Evolutionary conservation across 2,888 invertebrate species (phyloP).

Genomic region (Apamea sordens): DNA sequence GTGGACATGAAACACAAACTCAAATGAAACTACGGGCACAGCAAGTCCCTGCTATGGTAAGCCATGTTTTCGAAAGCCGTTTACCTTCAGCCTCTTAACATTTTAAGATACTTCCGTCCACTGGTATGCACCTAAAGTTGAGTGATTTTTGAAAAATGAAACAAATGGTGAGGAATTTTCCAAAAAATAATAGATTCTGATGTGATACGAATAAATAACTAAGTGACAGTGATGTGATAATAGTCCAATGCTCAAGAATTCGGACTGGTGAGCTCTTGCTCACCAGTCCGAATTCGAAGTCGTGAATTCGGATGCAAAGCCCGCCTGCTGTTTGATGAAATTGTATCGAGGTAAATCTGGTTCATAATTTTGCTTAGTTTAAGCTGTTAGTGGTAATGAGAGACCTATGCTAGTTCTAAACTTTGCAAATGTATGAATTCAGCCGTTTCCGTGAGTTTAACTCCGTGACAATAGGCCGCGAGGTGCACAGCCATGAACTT

Average conservation of each 20-base stretch:
- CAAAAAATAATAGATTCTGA: background rate
- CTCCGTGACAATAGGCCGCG: background rate
- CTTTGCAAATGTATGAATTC: background rate
- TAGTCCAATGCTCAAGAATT: background rate
- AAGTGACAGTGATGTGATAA: background rate
- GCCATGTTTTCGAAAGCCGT: conserved; percentile 41
- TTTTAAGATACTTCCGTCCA: background rate
- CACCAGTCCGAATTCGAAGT: background rate
- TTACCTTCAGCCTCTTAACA: conserved; percentile 28
- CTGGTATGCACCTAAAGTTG: background rate
- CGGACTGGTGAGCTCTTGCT: background rate
- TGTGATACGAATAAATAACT: background rate
- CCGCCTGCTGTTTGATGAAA: background rate
- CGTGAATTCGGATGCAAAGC: background rate
- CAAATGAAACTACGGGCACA: background rate
- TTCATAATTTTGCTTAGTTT: background rate
- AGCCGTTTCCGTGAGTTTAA: background rate
- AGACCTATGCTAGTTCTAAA: background rate
- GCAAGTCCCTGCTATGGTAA: background rate
- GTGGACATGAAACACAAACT: background rate
- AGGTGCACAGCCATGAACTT: conserved; percentile 13
- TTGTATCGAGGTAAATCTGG: background rate
- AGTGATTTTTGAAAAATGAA: background rate
- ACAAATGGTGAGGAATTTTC: background rate
- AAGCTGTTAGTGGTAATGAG: background rate